phyloP scores from a whole-genome alignment of 2,113 vertebrate species.

The Poeciliopsis occidentalis region DNA sequence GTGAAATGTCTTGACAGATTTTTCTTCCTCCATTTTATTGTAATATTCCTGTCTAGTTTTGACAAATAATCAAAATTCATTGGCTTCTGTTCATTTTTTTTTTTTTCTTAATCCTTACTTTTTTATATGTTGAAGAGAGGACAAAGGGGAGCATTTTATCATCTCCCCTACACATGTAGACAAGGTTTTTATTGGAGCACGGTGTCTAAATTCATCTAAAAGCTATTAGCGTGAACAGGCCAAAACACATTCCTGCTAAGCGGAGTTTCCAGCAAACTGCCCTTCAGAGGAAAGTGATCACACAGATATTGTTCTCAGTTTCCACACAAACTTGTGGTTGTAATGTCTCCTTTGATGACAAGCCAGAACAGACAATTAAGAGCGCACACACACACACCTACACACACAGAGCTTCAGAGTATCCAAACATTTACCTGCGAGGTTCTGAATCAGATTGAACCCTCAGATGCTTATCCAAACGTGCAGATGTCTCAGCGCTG shows the following conservation, averaged over 20 bases:
- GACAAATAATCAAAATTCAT: conserved; percentile 18
- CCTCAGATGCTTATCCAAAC: conserved; percentile 67
- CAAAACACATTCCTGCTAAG: conserved; percentile 8
- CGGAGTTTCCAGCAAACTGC: conserved; percentile 14
- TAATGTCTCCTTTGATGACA: conserved; percentile 59
- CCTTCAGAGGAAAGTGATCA: conserved; percentile 27
- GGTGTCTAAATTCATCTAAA: conserved; percentile 13
- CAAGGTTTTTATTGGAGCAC: conserved; percentile 14
- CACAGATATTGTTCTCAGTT: conserved; percentile 43
- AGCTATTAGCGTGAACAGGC: conserved; percentile 11
- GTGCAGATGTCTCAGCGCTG: conserved; percentile 61
- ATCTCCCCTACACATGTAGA: conserved; percentile 5
- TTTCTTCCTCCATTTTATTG: conserved; percentile 2
- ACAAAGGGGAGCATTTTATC: conserved; percentile 17
- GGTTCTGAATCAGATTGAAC: conserved; percentile 67
- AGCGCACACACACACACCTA: not conserved
- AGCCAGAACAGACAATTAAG: conserved; percentile 55
- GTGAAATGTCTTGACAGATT: not conserved
- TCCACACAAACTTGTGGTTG: conserved; percentile 39
- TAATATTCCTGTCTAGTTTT: not conserved
- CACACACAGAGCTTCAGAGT: conserved; percentile 16
- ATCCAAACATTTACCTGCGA: conserved; percentile 61
- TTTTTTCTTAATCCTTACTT: not conserved
- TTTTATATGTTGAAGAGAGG: conserved; percentile 4
- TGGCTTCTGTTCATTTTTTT: not conserved